These are phyloP conservation scores for Oplegnathus fasciatus DNA, from an alignment of 2,113 vertebrate genomes.

Conservation along the genomic window DNA sequence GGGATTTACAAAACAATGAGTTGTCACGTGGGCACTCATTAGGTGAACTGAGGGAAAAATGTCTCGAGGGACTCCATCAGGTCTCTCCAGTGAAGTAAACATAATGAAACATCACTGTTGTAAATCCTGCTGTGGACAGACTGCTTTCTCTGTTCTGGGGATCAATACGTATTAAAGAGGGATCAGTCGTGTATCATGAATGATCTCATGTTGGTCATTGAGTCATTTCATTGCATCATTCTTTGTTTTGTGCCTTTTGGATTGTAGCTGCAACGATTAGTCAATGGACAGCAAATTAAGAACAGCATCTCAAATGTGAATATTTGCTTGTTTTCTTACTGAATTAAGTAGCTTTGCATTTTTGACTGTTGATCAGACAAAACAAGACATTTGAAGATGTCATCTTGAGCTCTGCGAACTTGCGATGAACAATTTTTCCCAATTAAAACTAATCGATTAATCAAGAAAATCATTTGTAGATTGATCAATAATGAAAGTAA, in stretches of 20 bases:
- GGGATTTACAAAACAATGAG: conserved; percentile 59
- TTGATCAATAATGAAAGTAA: background rate
- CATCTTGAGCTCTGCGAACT: background rate
- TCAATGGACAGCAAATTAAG: background rate
- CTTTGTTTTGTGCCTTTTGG: background rate
- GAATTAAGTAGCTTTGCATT: background rate
- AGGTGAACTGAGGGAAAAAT: background rate
- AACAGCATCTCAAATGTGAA: background rate
- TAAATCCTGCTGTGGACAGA: background rate
- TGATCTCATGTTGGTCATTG: background rate
- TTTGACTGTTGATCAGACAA: background rate
- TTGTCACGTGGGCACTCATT: background rate
- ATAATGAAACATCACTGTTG: background rate
- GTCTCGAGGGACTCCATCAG: background rate
- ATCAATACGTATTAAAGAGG: background rate
- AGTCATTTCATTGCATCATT: background rate
- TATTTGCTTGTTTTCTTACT: background rate
- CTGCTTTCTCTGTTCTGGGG: background rate
- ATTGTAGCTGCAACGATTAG: background rate
- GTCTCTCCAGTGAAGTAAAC: background rate
- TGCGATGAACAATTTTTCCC: too few relatives aligned
- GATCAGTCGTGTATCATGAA: background rate
- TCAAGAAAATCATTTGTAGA: too few relatives aligned
- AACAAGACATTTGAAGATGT: background rate
- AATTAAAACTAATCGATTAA: too few relatives aligned